These are phyloP conservation scores for Strigamia maritima DNA, from an alignment of 2,888 invertebrate species.

Conservation along the genomic window DNA sequence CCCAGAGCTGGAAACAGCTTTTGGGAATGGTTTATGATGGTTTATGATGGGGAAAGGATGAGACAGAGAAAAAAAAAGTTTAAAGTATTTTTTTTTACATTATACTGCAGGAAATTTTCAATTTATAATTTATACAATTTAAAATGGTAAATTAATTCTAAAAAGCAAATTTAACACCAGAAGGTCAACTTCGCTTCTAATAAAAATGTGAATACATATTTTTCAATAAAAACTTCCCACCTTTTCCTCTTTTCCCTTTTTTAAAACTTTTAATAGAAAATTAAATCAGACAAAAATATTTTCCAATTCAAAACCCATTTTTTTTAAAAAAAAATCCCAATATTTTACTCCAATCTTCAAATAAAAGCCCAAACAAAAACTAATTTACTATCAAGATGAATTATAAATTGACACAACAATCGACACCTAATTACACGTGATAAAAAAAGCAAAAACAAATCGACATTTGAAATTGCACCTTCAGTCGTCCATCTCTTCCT, in stretches of 20 bases:
- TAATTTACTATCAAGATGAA: not conserved
- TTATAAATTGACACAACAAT: not conserved
- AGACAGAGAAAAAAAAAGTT: not conserved
- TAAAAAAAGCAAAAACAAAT: not conserved
- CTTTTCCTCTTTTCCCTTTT: not conserved
- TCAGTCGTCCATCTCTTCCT: too few species aligned
- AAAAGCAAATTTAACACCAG: not conserved
- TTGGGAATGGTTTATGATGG: not conserved
- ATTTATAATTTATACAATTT: not conserved
- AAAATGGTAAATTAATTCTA: not conserved
- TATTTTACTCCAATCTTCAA: not conserved
- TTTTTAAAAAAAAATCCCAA: not conserved
- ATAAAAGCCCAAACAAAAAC: not conserved
- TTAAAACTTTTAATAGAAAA: not conserved
- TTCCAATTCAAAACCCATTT: not conserved
- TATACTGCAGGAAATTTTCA: not conserved
- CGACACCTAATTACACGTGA: slow-evolving; percentile 11
- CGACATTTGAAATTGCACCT: not conserved
- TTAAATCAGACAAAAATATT: not conserved
- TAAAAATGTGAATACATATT: not conserved
- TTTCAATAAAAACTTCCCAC: not conserved
- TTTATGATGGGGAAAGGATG: not conserved
- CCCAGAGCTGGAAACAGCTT: slow-evolving; percentile 4
- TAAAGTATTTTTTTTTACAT: not conserved
- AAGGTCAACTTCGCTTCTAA: not conserved